A percentile compares a stretch with the other conserved stretches of the same genome.
phyloP scores from a whole-genome alignment of 2,888 invertebrate genomes.

The Stegophylla sp. region DNA sequence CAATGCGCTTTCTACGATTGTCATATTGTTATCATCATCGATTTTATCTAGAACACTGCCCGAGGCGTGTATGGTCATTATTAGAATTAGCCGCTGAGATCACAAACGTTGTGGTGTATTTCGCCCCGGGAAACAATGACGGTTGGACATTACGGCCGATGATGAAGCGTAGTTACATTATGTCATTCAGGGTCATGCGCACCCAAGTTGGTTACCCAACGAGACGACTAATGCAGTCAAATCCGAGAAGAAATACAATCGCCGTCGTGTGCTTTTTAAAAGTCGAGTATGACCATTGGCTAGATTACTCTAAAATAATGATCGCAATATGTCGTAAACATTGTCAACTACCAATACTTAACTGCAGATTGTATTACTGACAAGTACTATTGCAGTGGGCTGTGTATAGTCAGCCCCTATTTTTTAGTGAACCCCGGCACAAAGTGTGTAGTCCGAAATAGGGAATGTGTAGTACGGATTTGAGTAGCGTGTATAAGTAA shows the following conservation, averaged over 20 bases:
- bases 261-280: background rate
- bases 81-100: constrained; percentile 21
- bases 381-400: background rate
- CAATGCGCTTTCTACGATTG: background rate
- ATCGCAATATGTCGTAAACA: background rate
- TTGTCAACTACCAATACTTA: constrained; percentile 5
- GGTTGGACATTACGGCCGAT: background rate
- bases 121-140: constrained; percentile 10
- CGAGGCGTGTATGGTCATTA: background rate
- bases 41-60: constrained; percentile 42
- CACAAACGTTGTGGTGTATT: background rate
- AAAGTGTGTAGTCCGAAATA: too few relatives aligned
- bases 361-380: background rate
- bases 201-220: background rate
- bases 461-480: too few relatives aligned
- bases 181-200: constrained; percentile 15
- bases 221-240: constrained; percentile 23
- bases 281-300: background rate
- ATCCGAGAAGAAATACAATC: background rate
- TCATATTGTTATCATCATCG: background rate
- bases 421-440: too few relatives aligned
- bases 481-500: too few relatives aligned
- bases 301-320: constrained; percentile 3
- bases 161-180: background rate
- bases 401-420: too few relatives aligned